Conservation (phyloP, 2,113 vertebrate species). For the Neodontobutis hainanensis region DNA sequence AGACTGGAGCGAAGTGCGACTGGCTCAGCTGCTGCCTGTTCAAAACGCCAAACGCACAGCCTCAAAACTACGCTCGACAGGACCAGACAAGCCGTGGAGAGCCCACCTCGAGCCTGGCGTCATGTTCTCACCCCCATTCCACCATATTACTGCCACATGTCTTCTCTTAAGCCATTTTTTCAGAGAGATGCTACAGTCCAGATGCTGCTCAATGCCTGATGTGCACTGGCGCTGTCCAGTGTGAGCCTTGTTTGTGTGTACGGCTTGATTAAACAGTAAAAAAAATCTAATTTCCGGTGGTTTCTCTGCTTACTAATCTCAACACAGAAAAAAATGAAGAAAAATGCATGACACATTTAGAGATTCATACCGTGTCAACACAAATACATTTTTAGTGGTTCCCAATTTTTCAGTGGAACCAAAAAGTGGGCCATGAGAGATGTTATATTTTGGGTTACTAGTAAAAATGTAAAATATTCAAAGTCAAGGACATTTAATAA, state of each 20-base stretch:
- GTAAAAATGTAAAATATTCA: too few species aligned
- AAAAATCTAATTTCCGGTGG: not conserved
- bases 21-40: constrained; percentile 70
- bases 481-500: too few species aligned
- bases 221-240: not conserved
- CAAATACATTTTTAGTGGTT: too few species aligned
- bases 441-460: too few species aligned
- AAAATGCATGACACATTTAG: too few species aligned
- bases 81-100: constrained; percentile 63
- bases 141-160: constrained; percentile 47
- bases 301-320: not conserved
- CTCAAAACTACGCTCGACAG: constrained; percentile 24
- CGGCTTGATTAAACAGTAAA: not conserved
- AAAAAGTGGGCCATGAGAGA: too few species aligned
- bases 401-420: too few species aligned
- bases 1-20: constrained; percentile 28
- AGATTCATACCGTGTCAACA: too few species aligned
- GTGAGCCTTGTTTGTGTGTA: not conserved
- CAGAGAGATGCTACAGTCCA: constrained; percentile 51
- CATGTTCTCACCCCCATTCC: constrained; percentile 32
- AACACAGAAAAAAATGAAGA: too few species aligned
- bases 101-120: constrained; percentile 6
- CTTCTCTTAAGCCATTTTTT: constrained; percentile 42
- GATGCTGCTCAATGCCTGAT: constrained; percentile 45
- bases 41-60: constrained; percentile 30